A percentile compares a stretch with the other conserved stretches of the same genome.
phyloP scores from a whole-genome alignment of 1,140 invertebrate species.

The Zaprionus ornatus region DNA sequence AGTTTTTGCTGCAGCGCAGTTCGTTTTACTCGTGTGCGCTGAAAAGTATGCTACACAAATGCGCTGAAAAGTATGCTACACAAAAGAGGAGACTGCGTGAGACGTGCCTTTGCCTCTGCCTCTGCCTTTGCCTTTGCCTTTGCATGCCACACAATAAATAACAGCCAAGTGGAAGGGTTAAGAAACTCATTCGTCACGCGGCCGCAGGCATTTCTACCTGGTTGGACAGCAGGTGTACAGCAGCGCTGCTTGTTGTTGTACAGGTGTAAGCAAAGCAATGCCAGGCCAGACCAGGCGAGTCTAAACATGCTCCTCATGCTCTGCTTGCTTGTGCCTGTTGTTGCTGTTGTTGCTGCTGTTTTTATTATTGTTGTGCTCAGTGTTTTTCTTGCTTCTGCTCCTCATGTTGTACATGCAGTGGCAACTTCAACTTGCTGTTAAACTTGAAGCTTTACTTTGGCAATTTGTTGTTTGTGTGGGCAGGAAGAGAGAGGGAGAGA shows the following conservation, averaged over 20 bases:
- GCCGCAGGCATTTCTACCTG: slow-evolving; percentile 33
- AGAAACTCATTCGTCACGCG: slow-evolving; percentile 58
- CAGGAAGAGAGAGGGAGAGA: not conserved
- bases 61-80: slow-evolving; percentile 37
- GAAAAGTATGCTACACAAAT: slow-evolving; percentile 29
- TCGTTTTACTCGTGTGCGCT: slow-evolving; percentile 4
- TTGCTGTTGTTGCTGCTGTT: not conserved
- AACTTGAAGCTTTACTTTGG: slow-evolving; percentile 33
- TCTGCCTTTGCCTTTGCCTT: slow-evolving; percentile 38
- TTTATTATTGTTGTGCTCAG: slow-evolving; percentile 3
- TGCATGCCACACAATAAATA: slow-evolving; percentile 43
- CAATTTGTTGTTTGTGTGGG: slow-evolving; percentile 39
- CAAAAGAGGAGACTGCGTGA: not conserved
- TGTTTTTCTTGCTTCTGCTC: not conserved
- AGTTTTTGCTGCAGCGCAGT: not conserved
- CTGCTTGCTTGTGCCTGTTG: not conserved
- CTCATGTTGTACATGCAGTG: not conserved
- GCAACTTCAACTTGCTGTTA: slow-evolving; percentile 6
- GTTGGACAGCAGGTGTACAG: not conserved
- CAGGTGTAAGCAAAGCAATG: slow-evolving; percentile 39
- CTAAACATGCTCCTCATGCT: slow-evolving; percentile 18
- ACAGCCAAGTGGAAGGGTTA: slow-evolving; percentile 42
- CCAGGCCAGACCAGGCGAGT: too few species aligned
- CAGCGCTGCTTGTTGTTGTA: not conserved
- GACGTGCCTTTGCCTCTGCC: slow-evolving; percentile 18